These are phyloP conservation scores for Saccostrea cuccullata DNA, from an alignment of 1,140 invertebrate genomes.

Conservation along the genomic window DNA sequence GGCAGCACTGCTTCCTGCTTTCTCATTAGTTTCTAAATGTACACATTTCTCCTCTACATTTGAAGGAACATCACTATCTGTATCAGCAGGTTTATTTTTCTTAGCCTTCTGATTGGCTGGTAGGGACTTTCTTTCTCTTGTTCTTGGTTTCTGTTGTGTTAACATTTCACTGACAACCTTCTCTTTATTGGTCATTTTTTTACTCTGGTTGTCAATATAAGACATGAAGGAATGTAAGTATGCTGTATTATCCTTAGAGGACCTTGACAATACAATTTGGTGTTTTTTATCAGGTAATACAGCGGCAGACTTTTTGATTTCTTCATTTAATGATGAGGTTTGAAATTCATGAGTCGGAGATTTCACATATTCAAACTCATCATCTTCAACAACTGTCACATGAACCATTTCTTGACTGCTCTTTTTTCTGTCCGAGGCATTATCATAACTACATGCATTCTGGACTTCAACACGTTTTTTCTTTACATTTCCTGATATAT, in stretches of 20 bases:
- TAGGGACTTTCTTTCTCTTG: background rate
- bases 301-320: background rate
- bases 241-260: conserved; percentile 35
- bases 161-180: background rate
- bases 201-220: conserved; percentile 25
- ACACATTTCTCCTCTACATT: background rate
- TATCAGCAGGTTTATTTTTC: background rate
- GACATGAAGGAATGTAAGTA: conserved; percentile 39
- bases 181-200: background rate
- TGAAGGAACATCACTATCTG: background rate
- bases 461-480: conserved; percentile 1
- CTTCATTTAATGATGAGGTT: conserved; percentile 1
- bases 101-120: background rate
- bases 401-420: background rate
- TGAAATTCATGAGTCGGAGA: conserved; percentile 23
- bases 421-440: background rate
- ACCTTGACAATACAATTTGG: background rate
- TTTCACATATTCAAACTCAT: conserved; percentile 51
- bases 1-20: background rate
- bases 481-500: background rate
- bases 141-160: background rate
- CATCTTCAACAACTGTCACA: conserved; percentile 42
- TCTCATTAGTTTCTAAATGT: too few relatives aligned
- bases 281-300: background rate
- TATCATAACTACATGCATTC: background rate